A percentile compares a stretch with the other conserved stretches of the same genome.
Conservation (phyloP, 2,888 invertebrate genomes). For the Hanleya hanleyi region DNA sequence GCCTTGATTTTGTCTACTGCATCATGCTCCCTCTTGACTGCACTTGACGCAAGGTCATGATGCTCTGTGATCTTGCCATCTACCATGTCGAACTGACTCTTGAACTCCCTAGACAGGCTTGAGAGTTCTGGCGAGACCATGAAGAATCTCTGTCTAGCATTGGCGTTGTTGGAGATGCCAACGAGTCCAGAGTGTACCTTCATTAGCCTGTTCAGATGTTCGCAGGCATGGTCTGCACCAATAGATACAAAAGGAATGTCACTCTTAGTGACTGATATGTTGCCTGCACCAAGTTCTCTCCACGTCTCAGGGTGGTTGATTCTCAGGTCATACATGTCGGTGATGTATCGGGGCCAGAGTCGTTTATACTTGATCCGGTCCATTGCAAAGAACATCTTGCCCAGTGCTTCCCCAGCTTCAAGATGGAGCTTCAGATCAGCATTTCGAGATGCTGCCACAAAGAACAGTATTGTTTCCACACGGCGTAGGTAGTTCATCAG, state of each 20-base stretch:
- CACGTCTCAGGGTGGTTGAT: slow-evolving; percentile 5
- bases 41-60: not conserved
- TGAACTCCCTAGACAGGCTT: too few species aligned
- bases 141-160: too few species aligned
- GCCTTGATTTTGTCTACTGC: slow-evolving; percentile 25
- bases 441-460: slow-evolving; percentile 31
- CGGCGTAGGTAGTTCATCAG: slow-evolving; percentile 31
- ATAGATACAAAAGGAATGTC: slow-evolving; percentile 17
- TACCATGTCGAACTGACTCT: too few species aligned
- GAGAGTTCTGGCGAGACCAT: too few species aligned
- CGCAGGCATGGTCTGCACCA: slow-evolving; percentile 33
- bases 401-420: slow-evolving; percentile 27
- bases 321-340: slow-evolving; percentile 24
- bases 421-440: slow-evolving; percentile 28
- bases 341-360: slow-evolving; percentile 19
- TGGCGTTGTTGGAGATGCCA: too few species aligned
- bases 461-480: slow-evolving; percentile 29
- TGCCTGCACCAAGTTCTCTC: slow-evolving; percentile 12
- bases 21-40: slow-evolving; percentile 26
- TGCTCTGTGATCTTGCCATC: too few species aligned
- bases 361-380: slow-evolving; percentile 27
- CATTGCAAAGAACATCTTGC: slow-evolving; percentile 31
- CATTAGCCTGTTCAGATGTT: slow-evolving; percentile 29
- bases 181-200: not conserved
- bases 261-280: slow-evolving; percentile 11